These are phyloP conservation scores for Cheilosia scutellata DNA, from an alignment of 2,888 invertebrate genomes.

Conservation along the genomic window DNA sequence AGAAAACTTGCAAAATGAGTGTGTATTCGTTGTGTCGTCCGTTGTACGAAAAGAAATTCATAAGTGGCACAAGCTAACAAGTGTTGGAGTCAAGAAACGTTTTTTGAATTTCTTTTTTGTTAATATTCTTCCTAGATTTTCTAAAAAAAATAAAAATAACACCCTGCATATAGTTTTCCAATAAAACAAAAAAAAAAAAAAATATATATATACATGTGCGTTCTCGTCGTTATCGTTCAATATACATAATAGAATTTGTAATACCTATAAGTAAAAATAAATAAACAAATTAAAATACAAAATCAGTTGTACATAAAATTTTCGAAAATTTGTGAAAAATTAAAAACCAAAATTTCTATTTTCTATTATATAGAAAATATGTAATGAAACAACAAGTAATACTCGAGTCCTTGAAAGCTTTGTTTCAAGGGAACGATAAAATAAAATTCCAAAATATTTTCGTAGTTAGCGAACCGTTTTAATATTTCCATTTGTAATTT, in stretches of 20 bases:
- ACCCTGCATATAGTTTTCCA: not conserved
- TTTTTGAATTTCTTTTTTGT: slow-evolving; percentile 22
- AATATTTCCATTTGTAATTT: slow-evolving; percentile 42
- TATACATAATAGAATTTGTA: slow-evolving; percentile 27
- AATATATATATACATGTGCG: slow-evolving; percentile 20
- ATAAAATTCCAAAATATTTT: slow-evolving; percentile 25
- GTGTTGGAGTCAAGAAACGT: slow-evolving; percentile 65
- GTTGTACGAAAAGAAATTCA: slow-evolving; percentile 62
- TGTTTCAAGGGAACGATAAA: slow-evolving; percentile 31
- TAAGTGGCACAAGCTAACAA: slow-evolving; percentile 74
- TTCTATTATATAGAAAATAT: slow-evolving; percentile 70
- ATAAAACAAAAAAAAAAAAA: not conserved
- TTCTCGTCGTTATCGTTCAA: slow-evolving; percentile 32
- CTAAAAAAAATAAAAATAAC: slow-evolving; percentile 3
- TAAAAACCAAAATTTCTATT: slow-evolving; percentile 24
- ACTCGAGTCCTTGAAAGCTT: slow-evolving; percentile 45
- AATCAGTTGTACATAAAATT: slow-evolving; percentile 19
- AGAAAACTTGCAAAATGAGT: slow-evolving; percentile 72
- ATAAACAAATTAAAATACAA: slow-evolving; percentile 11
- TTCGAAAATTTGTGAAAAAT: slow-evolving; percentile 50
- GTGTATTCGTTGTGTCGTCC: slow-evolving; percentile 72
- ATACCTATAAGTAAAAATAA: slow-evolving; percentile 1
- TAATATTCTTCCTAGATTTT: not conserved
- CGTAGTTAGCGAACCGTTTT: slow-evolving; percentile 71
- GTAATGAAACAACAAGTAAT: slow-evolving; percentile 36